A percentile compares a stretch with the other conserved stretches of the same genome.
These are phyloP conservation scores for Propithecus coquereli DNA, from an alignment of 2,113 vertebrate species.

Conservation along the genomic window DNA sequence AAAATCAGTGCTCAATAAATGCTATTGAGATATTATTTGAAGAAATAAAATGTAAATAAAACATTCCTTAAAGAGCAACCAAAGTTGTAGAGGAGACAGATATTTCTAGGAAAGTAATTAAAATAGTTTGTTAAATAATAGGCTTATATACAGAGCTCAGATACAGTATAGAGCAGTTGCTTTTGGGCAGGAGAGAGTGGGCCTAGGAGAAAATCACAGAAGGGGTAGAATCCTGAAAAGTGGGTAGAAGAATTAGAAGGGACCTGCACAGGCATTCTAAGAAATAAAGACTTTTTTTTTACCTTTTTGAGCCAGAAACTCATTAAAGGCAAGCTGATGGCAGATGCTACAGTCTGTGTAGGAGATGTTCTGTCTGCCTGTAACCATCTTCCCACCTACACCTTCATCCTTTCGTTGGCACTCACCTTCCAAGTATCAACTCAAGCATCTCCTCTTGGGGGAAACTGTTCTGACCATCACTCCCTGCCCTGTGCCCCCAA, in stretches of 20 bases:
- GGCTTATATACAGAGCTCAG: background rate
- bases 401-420: background rate
- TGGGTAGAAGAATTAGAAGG: background rate
- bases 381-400: background rate
- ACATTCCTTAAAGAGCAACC: background rate
- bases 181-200: background rate
- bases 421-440: background rate
- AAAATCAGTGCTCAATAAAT: background rate
- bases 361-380: background rate
- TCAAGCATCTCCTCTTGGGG: background rate
- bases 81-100: background rate
- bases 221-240: background rate
- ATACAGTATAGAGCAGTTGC: background rate
- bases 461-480: background rate
- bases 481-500: background rate
- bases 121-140: background rate
- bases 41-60: slow-evolving; percentile 20
- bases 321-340: background rate
- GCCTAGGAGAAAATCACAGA: background rate
- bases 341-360: background rate
- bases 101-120: background rate
- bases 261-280: background rate
- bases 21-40: background rate
- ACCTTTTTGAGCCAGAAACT: background rate
- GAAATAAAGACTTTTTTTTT: background rate